Evolutionary conservation across 2,113 vertebrate species (phyloP).

Genomic region (Platichthys stellatus): DNA sequence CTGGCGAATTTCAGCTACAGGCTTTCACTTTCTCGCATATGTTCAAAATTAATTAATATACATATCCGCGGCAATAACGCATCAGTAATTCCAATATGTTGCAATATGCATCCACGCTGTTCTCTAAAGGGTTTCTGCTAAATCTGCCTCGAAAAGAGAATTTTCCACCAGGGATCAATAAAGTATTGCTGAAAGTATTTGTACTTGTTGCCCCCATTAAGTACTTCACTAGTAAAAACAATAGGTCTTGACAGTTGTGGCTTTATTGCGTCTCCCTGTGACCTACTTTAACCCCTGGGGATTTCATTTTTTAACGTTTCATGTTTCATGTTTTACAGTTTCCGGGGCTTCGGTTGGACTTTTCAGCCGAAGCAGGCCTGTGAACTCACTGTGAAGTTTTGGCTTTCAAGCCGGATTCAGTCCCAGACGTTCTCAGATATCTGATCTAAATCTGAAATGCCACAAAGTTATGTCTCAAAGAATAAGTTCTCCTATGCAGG

Average conservation of each 20-base stretch:
- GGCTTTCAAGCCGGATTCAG: not conserved
- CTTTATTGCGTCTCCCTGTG: not conserved
- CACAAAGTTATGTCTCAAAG: not conserved
- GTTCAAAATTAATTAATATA: not conserved
- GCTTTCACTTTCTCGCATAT: not conserved
- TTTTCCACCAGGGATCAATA: not conserved
- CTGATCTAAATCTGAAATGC: not conserved
- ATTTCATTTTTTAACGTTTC: not conserved
- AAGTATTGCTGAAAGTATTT: not conserved
- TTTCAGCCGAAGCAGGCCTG: too few species aligned
- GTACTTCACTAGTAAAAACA: not conserved
- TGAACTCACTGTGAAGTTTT: not conserved
- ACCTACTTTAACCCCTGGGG: too few species aligned
- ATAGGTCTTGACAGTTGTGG: not conserved
- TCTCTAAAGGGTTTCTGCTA: not conserved
- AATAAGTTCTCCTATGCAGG: too few species aligned
- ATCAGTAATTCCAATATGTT: not conserved
- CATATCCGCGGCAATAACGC: not conserved
- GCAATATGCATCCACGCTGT: too few species aligned
- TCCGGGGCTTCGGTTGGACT: too few species aligned
- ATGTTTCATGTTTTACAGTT: not conserved
- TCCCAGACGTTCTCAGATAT: not conserved
- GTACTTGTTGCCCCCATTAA: not conserved
- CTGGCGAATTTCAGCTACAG: not conserved
- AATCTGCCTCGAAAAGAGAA: not conserved